Base-by-base conservation (phyloP, 2,888 invertebrate species). In the Drosophila mimica region DNA sequence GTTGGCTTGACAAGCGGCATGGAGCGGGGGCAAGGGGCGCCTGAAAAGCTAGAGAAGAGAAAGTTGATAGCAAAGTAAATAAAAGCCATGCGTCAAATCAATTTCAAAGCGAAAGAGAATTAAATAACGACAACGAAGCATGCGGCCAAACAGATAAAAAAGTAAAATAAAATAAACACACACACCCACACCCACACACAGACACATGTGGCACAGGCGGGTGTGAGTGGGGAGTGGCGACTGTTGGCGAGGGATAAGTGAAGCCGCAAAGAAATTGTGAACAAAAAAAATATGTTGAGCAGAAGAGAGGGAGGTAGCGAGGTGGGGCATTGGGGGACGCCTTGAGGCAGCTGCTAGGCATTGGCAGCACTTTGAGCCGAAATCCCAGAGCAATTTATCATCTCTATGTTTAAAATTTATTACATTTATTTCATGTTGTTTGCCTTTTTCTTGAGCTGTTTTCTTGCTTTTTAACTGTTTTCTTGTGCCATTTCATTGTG, bases 371-470 rank as follows among this genome's bases (percentile, higher is more conserved):
- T 83, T 81, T 79, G 72, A 79, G 76, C 71, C 74, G 43, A 76
- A 86, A 75, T 89, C 90, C 90, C 90, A 79, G 71, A 88, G 87
- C 88, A 88, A 88, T 88, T 88, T 89, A 88, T 88, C 88, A 88
- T 88, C 83, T 89, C 87, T 87, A 87, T 87, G 87, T 87, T 88
- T 84, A 79, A 88, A 89, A 89, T 88, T 89, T 88, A 88, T 88
- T 89, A 84, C 87, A 89, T 88, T 88, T 89, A 85, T 89, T 88
- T 85, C 77, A 83, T 81, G 81, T 83, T 83, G 77, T 78, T 77
- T 63, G 75, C 74, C 58, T 71, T 71, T 70, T 68, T 48, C 66
- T 64, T 58, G 38, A 34, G 54, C 38, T 52, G 53, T 36, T 38
- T 36, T 38, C 46, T 65, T 58, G 51, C 63, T 59, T 84, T 86